These are phyloP conservation scores for Diabrotica balteata DNA, from an alignment of 2,888 invertebrate genomes.

Conservation along the genomic window DNA sequence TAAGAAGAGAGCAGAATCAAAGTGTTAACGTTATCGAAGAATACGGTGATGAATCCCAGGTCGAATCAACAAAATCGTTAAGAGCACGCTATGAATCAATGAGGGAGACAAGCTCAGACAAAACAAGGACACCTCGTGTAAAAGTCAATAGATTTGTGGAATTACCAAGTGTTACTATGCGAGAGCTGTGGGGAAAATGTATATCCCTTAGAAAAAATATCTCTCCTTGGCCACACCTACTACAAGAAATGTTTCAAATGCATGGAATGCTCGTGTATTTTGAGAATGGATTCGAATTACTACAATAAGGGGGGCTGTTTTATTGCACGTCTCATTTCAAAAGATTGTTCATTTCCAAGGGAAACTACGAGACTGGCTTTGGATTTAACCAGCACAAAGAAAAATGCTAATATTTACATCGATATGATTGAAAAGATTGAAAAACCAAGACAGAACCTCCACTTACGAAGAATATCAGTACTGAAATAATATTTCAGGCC, in stretches of 20 bases:
- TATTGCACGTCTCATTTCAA: no score
- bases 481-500: no score
- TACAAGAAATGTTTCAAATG: slow-evolving; percentile 81
- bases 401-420: no score
- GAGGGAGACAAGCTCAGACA: slow-evolving; percentile 65
- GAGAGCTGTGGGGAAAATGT: slow-evolving; percentile 73
- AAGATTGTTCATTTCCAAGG: no score
- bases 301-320: no score
- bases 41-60: slow-evolving; percentile 72
- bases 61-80: slow-evolving; percentile 86
- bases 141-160: slow-evolving; percentile 92
- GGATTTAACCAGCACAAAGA: no score
- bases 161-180: slow-evolving; percentile 63
- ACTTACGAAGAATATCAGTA: no score
- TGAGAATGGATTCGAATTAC: no score
- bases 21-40: slow-evolving; percentile 54
- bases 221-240: slow-evolving; percentile 74
- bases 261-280: slow-evolving; percentile 73
- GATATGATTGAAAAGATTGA: no score
- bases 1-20: slow-evolving; percentile 63
- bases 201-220: slow-evolving; percentile 78
- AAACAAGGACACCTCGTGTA: slow-evolving; percentile 65
- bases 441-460: no score
- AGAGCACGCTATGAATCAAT: slow-evolving; percentile 89
- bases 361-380: no score